Evolutionary conservation across 2,888 invertebrate species (phyloP), one percentile per base, ranked within the genome.

Genomic region (Drosophila diplacantha): DNA sequence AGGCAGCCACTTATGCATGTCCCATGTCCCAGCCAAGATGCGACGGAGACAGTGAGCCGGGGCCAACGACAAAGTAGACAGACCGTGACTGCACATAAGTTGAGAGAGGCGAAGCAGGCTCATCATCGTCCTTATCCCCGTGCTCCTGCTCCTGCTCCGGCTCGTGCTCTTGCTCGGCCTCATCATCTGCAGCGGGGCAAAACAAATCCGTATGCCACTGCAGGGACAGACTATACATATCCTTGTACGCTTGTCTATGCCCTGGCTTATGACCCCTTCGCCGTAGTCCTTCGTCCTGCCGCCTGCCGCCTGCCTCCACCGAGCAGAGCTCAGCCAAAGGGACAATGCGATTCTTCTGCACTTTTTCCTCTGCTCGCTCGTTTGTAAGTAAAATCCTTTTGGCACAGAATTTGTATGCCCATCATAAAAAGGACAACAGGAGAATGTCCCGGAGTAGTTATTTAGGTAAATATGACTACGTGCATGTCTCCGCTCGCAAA

Each of bases 1-100:
- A 83, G 75, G 63, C 82, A 79, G 80, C 78, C 84, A 79, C 78
- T 79, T 79, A 79, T 83, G 79, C 78, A 83, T 81, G 82, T 81
- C 73, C 79, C 73, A 46, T 43, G 41, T 69, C 52, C 64, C 43
- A 52, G 68, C 62, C 71, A 44, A 52, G 71, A 54, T 56, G 60
- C 43, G 38, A 44, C 43, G 35, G 53, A 68, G 44, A 34, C 32
- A 35, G 38, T 41, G 39, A 49, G 46, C 29, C 22, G 22, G 31
- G n/a, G 35, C 52, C 31, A 56, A 52, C 62, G 60, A 68, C 79
- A 69, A 78, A 66, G 77, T 59, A 56, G 80, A 63, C 43, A 44
- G 68, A 56, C 63, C 63, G 73, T 69, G 79, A 81, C 82, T 81
- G 83, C 83, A 81, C 64, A 81, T 79, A 83, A 81, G 83, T 78